Conservation (phyloP, 2,797 vertebrate species). For the Eremophila alpestris region DNA sequence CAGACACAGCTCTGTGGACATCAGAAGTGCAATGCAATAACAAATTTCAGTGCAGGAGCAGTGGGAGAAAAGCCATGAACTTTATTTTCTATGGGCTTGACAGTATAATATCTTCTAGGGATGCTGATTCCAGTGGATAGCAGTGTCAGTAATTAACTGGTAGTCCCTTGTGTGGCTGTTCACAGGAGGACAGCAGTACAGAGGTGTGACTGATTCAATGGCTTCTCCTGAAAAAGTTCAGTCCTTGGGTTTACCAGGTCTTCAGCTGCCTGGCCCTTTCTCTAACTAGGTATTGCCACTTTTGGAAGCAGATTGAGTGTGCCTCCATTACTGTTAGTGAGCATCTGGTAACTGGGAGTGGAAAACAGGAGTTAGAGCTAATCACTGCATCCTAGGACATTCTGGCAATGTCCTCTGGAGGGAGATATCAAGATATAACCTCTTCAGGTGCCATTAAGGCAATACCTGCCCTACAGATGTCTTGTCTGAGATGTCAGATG, state of each 20-base stretch:
- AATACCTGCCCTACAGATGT: background rate
- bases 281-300: background rate
- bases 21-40: background rate
- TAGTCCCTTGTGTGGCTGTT: background rate
- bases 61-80: background rate
- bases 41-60: background rate
- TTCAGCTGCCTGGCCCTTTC: background rate
- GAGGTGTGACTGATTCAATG: background rate
- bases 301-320: accelerated
- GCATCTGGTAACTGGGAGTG: background rate
- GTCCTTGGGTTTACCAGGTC: background rate
- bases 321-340: background rate
- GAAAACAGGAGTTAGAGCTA: background rate
- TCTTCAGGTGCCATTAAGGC: background rate
- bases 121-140: background rate
- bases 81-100: background rate
- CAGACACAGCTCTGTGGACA: background rate
- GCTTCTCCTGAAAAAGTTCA: background rate
- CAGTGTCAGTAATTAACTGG: background rate
- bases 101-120: accelerated
- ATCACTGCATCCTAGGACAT: background rate
- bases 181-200: background rate
- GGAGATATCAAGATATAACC: accelerated
- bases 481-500: background rate
- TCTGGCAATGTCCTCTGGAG: background rate